Base-by-base conservation (phyloP, 2,888 invertebrate species). In the Perithous albicinctus region DNA sequence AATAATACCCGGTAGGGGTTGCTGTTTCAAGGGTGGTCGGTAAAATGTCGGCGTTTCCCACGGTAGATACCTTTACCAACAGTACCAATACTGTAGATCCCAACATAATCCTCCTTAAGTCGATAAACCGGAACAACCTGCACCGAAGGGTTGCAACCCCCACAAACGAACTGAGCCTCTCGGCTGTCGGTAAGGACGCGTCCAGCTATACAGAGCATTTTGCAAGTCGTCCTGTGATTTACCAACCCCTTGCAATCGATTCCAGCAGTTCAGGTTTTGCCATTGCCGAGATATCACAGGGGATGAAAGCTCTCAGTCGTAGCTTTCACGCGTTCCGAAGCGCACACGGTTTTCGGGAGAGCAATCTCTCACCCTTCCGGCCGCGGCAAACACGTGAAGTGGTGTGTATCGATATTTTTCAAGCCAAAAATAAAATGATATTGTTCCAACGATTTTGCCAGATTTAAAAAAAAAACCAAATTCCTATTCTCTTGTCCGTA, bases 301-400 rank as follows among this genome's bases (percentile, higher is more conserved):
- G 87, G 88, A 87, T 84, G 90, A 88, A 90, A 91, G 89, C 88
- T 90, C 91, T 91, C 91, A 92, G 92, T 92, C 88, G 89, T 85
- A 88, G 90, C 87, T 91, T 88, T 87, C 86, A 88, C 90, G 90
- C 90, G 89, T 86, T 86, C 85, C 87, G 86, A 87, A 85, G 88
- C 87, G 88, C 85, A 89, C 87, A 81, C 87, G 86, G 82, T 78
- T 78, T 75, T 85, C 79, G 85, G 82, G 86, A 82, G 88, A 86
- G 84, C 80, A 77, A 69, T 66, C 51, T 54, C 73, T 59, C 74
- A 61, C 54, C 72, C 74, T 81, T 74, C 54, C 48, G 80, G 56
- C 73, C 75, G 75, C 79, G 80, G 78, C 76, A 35, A 59, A 80
- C 87, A 86, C 85, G 87, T 86, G 87, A 87, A 86, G 77, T 74